Base-by-base conservation (phyloP, 30 jellyfish, hydroid and myxozoan genomes). In the Catostylus mosaicus region DNA sequence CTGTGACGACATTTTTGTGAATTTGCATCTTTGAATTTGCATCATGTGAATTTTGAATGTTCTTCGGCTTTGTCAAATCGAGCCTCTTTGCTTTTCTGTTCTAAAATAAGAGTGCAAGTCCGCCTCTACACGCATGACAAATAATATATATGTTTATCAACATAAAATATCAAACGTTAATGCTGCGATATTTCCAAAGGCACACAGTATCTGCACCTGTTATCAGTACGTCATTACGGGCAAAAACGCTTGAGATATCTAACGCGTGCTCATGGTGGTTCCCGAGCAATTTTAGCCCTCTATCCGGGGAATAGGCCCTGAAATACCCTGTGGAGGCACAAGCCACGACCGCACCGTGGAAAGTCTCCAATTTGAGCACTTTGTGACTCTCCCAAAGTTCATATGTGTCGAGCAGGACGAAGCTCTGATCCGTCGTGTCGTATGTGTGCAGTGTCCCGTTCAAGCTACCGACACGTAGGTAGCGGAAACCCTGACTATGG, bases 401-500 rank as follows among this genome's bases (percentile, higher is more conserved):
- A 30, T 75, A 18, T 33, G 97, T 86, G 63, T 92, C 88, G 43
- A 92, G 68, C 9, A 86, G 82, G 34, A 93, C 74, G 51, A 92
- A 92, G 23, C 82, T 65, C 30, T 82, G 96, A 72, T 69, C 68
- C 12, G 89, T 72, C 20, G 89, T 86, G 59, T 92, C 97, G 47
- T 68, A 92, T 12, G 80, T 77, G 30, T 47, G 43, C 33, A 92
- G 70, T 19, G 85, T 54, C 29, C 98, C 97, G 63, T 71, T 50
- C 43, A n/a, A 65, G 29, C 97, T 96, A 2, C 97, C 97, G 20
- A 86, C 97, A 31, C 97, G 67, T 23, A 92, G 89, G 63, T 86
- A 92, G 45, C 60, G 52, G 67, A 86, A 77, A 26, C 98, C 98
- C 36, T 67, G 92, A 26, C 82, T 95, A 20, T 66, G 92, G 10